Evolutionary conservation across 2,113 vertebrate species (phyloP).

Genomic region (Noctilio leporinus): DNA sequence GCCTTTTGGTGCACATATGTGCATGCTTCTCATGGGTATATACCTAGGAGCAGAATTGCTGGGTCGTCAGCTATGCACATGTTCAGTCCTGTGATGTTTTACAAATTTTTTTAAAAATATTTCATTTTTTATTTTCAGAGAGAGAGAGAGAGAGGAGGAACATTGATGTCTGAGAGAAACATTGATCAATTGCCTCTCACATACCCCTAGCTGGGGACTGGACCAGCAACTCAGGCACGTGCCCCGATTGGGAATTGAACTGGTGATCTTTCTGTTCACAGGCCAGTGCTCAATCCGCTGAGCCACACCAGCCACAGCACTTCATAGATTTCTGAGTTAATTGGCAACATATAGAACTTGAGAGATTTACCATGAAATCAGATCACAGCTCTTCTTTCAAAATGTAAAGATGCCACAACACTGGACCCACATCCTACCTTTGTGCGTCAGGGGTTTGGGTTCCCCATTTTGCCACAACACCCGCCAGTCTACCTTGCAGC

Average conservation of each 20-base stretch:
- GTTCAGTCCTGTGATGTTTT: neutral
- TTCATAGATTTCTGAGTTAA: neutral
- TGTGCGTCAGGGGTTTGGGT: neutral
- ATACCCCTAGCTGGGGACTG: too few relatives aligned
- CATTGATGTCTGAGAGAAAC: too few relatives aligned
- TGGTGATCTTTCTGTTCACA: too few relatives aligned
- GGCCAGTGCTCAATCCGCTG: too few relatives aligned
- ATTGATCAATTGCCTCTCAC: too few relatives aligned
- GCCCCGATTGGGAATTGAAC: too few relatives aligned
- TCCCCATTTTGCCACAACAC: neutral
- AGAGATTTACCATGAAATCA: neutral
- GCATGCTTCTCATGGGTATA: fast-evolving
- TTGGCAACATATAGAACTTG: too few relatives aligned
- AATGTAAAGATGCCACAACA: neutral
- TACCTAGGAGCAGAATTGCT: neutral
- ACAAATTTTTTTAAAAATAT: neutral
- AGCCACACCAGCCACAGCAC: neutral
- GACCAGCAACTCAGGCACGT: too few relatives aligned
- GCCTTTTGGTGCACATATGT: neutral
- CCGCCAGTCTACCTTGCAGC: neutral
- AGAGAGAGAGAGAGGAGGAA: too few relatives aligned
- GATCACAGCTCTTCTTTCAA: neutral
- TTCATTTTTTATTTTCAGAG: too few relatives aligned
- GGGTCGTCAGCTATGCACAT: neutral
- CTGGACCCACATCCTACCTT: neutral